phyloP scores from a whole-genome alignment of 2,113 vertebrate species.

The Callorhinus ursinus region DNA sequence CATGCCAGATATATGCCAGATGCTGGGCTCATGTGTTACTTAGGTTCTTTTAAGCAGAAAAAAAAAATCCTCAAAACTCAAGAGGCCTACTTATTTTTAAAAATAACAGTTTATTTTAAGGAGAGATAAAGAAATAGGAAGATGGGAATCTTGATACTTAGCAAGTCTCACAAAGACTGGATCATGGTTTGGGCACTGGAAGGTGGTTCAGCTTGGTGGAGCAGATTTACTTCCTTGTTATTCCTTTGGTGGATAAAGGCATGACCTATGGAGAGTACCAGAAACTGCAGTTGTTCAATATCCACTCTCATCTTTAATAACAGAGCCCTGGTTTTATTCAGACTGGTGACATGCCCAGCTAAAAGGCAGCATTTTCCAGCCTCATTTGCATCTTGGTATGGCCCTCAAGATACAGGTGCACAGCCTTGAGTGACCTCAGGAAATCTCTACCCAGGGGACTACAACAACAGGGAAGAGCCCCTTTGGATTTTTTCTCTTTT shows the following conservation, averaged over 20 bases:
- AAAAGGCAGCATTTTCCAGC: background rate
- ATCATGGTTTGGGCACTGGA: background rate
- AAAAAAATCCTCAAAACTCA: background rate
- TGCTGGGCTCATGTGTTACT: background rate
- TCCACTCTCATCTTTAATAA: background rate
- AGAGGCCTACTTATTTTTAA: background rate
- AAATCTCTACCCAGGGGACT: background rate
- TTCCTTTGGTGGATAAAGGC: background rate
- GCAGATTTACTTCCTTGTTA: background rate
- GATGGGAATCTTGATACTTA: background rate
- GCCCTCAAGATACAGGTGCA: background rate
- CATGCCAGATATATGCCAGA: background rate
- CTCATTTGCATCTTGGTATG: conserved; percentile 42
- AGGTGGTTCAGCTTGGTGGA: background rate
- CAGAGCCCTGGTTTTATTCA: conserved; percentile 11
- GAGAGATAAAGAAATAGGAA: background rate
- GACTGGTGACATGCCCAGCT: background rate
- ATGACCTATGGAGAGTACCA: background rate
- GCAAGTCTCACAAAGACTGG: background rate
- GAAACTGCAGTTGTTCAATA: background rate
- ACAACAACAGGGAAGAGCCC: background rate
- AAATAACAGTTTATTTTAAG: background rate
- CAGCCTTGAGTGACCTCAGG: background rate
- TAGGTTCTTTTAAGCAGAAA: background rate
- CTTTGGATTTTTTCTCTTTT: background rate